Conservation (phyloP, 2,888 invertebrate species). For the Smittia sp. region DNA sequence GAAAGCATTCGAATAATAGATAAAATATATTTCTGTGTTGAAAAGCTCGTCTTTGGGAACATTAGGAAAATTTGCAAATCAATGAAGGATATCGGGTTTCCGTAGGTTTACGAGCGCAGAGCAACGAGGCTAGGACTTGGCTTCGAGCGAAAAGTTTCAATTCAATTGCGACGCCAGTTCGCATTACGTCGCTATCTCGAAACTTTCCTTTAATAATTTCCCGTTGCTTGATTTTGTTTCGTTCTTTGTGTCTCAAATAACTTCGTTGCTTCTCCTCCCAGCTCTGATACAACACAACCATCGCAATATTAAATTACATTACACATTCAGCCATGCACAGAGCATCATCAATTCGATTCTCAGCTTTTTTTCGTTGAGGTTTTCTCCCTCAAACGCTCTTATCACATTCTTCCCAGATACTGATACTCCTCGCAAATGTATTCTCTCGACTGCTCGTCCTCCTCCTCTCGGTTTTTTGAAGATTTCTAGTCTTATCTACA, state of each 20-base stretch:
- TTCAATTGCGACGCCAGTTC: too few species aligned
- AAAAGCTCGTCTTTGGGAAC: too few species aligned
- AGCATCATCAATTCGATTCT: conserved; percentile 31
- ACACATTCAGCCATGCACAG: conserved; percentile 5
- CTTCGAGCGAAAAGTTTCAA: too few species aligned
- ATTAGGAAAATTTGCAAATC: conserved; percentile 2
- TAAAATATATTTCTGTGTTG: background rate
- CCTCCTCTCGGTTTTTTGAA: background rate
- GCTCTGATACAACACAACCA: background rate
- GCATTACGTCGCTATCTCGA: too few species aligned
- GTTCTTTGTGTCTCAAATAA: background rate
- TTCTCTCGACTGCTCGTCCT: background rate
- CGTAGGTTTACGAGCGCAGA: background rate
- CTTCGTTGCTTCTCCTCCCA: background rate
- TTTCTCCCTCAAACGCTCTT: background rate
- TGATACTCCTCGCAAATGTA: background rate
- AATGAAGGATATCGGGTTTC: background rate
- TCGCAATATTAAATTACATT: conserved; percentile 32
- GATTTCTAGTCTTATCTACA: background rate
- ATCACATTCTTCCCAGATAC: background rate
- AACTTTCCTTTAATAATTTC: background rate
- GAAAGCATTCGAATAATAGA: background rate
- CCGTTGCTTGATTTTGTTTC: background rate
- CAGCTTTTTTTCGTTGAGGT: background rate
- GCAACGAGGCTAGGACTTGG: too few species aligned